Base-by-base conservation (phyloP, 2,888 invertebrate genomes). In the Hedychridium roseum region DNA sequence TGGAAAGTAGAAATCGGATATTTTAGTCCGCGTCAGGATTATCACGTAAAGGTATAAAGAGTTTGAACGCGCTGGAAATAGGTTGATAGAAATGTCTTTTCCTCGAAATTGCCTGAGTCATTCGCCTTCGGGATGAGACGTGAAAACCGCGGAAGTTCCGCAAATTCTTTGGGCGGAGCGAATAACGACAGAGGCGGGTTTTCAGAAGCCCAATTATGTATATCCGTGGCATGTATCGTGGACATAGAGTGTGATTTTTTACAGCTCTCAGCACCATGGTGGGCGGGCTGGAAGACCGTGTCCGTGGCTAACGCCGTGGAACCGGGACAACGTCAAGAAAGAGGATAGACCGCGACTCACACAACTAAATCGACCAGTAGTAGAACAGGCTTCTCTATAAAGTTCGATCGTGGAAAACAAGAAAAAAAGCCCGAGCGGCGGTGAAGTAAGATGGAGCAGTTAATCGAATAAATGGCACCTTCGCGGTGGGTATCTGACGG, bases 401-500 rank as follows among this genome's bases (percentile, higher is more conserved):
- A 12, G 17, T 17, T 20, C 20, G 35, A 6, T 11, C 31, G 26
- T 42, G 28, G 27, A 44, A 40, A 27, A 26, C 28, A n/a, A 3
- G 7, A 43, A 23, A 58, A 51, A 51, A 47, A 42, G 36, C n/a
- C 23, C 12, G 27, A 30, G 36, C 36, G 49, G 40, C 45, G 40
- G 26, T 6, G 30, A 37, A 36, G 43, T 30, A 56, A 59, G 54
- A 63, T 57, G 54, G 47, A 23, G 50, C 47, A 37, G 60, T 62
- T 68, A 67, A 73, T 70, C 60, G 68, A 70, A 72, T 64, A 68
- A 73, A 66, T 67, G 68, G 67, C 66, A 66, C 67, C 67, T 60
- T 68, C 58, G 53, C 45, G 60, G 57, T 58, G 41, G 60, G 30
- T 56, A 55, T 59, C 52, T 36, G 38, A 42, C 32, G 46, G 46